phyloP scores from a whole-genome alignment of 2,888 invertebrate species.

The Athripsodes cinereus region DNA sequence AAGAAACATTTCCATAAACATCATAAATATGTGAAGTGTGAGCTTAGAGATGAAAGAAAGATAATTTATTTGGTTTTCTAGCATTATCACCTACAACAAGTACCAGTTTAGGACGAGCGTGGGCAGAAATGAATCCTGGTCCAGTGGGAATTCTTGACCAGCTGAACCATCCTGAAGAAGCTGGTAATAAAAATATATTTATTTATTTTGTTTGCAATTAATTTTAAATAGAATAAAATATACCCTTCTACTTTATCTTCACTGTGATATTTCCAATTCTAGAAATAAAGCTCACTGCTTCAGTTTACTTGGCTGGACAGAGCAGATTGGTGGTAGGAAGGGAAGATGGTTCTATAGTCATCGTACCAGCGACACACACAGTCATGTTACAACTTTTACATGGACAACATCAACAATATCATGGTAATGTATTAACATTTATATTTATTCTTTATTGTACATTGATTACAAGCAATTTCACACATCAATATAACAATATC shows the following conservation, averaged over 20 bases:
- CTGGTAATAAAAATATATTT: slow-evolving; percentile 36
- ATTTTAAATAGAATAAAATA: not conserved
- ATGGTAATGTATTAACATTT: slow-evolving; percentile 45
- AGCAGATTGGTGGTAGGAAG: slow-evolving; percentile 91
- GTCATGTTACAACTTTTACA: slow-evolving; percentile 88
- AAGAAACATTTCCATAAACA: not conserved
- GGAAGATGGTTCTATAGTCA: slow-evolving; percentile 93
- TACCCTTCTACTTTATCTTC: not conserved
- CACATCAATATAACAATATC: no score
- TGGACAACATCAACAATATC: slow-evolving; percentile 76
- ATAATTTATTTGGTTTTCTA: slow-evolving; percentile 30
- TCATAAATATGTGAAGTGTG: not conserved
- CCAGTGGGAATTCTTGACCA: slow-evolving; percentile 91
- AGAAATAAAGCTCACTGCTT: slow-evolving; percentile 79
- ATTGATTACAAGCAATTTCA: no score
- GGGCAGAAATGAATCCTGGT: slow-evolving; percentile 81
- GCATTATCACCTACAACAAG: slow-evolving; percentile 70
- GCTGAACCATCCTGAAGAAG: slow-evolving; percentile 66
- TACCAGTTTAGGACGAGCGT: slow-evolving; percentile 79
- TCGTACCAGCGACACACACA: slow-evolving; percentile 92
- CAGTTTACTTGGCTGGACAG: slow-evolving; percentile 90
- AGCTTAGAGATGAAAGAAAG: no score
- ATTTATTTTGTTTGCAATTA: not conserved
- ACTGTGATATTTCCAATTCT: slow-evolving; percentile 26
- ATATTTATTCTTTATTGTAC: not conserved